These are phyloP conservation scores for Heterodera schachtii DNA, from an alignment of 1,140 invertebrate species.

Conservation along the genomic window DNA sequence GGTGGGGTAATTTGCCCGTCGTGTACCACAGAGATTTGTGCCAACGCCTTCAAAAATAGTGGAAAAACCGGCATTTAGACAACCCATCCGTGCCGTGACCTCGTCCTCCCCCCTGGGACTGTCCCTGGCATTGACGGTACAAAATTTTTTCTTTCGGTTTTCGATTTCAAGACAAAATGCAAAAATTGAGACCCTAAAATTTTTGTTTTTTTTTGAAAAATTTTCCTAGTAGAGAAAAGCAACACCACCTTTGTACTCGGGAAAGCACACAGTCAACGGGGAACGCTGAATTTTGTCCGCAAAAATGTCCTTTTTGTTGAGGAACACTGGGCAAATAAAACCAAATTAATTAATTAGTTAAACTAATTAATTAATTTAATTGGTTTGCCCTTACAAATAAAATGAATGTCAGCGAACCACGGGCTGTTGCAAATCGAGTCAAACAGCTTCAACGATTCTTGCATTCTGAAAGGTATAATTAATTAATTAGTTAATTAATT, in stretches of 20 bases:
- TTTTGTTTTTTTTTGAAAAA: no score
- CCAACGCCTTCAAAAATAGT: no score
- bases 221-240: neutral
- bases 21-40: no score
- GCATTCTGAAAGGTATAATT: conserved; percentile 61
- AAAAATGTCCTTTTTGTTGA: conserved; percentile 66
- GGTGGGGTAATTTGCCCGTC: no score
- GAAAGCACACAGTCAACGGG: conserved; percentile 66
- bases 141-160: no score
- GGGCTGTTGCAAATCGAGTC: conserved; percentile 66
- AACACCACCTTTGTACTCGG: conserved; percentile 67
- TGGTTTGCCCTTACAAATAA: conserved; percentile 46
- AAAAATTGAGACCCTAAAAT: no score
- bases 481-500: neutral
- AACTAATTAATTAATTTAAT: neutral
- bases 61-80: no score
- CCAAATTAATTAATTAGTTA: neutral
- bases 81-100: no score
- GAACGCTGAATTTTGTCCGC: conserved; percentile 65
- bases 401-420: conserved; percentile 66
- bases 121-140: no score
- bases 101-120: no score
- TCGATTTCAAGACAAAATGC: neutral
- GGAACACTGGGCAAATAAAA: conserved; percentile 45
- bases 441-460: conserved; percentile 65